Base-by-base conservation (phyloP, 1,140 invertebrate genomes). In the Lycorma delicatula region DNA sequence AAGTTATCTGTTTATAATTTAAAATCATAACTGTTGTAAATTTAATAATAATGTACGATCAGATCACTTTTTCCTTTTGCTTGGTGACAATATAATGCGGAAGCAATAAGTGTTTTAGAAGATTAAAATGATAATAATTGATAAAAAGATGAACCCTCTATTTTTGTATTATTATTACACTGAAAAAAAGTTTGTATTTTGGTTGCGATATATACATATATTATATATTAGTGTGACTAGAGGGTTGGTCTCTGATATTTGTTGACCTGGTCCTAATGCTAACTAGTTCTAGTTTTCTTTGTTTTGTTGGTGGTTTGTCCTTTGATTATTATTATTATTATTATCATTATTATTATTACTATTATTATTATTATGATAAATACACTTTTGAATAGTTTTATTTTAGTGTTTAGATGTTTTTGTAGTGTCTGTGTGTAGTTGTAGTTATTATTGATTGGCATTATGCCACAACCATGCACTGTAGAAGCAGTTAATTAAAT, bases 391-490 rank as follows among this genome's bases (percentile, higher is more conserved):
- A 56, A 64, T 60, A 68, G 68, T 68, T 66, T 62, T 63, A 60
- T 60, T 36, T 67, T 71, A 70, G 69, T 66, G 66, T 70, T n/a
- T 68, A 67, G 68, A 72, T 71, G 70, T 66, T 67, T 71, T 71
- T 73, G 71, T 70, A 63, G 61, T 54, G 63, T 72, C 59, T 67
- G 70, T 73, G 70, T 72, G 70, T 73, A 73, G 71, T 68, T 66
- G 70, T 71, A 70, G 59, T 60, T 56, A 22, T 44, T 44, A 20
- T 20, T 20, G 16, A 20, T 61, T 63, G 55, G 50, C 52, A 50
- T 29, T 54, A 51, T 46, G 58, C 61, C 54, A 66, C 67, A 67
- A 67, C 68, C 60, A 67, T 72, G 70, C 70, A 72, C 70, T 72
- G 69, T 71, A 58, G 58, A 56, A 68, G 69, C 71, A 71, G 69